Base-by-base conservation (phyloP, 1,140 invertebrate genomes). In the Drosophila ohnishii region DNA sequence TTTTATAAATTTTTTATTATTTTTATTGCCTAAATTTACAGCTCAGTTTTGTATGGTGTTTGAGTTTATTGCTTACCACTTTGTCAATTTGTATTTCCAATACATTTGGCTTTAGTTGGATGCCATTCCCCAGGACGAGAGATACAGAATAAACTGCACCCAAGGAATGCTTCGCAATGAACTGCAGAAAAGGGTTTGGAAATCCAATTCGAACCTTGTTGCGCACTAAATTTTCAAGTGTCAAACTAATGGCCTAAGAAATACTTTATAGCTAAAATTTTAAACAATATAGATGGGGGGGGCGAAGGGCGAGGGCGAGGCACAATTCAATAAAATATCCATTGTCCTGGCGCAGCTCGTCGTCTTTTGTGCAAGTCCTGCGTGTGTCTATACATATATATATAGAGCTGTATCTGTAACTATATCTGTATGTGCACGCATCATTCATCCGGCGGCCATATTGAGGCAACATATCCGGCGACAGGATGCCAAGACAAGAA, bases 221-320 rank as follows among this genome's bases (percentile, higher is more conserved):
- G 53, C 32, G 40, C 73, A 86, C 82, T 87, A 88, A 87, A 87
- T 87, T 87, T 83, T 80, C 84, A 87, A 87, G 83, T 87, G 84
- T 83, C 83, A 87, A 87, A 87, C 83, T 87, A 87, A 87, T 87
- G 83, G 83, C 78, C 84, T 88, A 87, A 87, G 84, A 87, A 87
- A 87, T 86, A 79, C 83, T 86, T 86, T 87, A 86, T 86, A 87
- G 79, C 83, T 86, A 76, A 81, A 87, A 86, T 79, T 87, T 87
- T 82, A 87, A 86, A 87, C 78, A 86, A 87, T 87, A 87, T 82
- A 70, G 65, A 72, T 69, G 61, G 9, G 16, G 45, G 6, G 45
- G 0, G 30, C n/a, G n/a, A n/a, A 6, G 30, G 1, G 67, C 61
- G 62, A 57, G 13, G 22, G 75, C 58, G 78, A 79, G 78, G 60